Evolutionary conservation across 2,888 invertebrate genomes (phyloP), one percentile per base, ranked within the genome.

Genomic region (Erynnis tages): DNA sequence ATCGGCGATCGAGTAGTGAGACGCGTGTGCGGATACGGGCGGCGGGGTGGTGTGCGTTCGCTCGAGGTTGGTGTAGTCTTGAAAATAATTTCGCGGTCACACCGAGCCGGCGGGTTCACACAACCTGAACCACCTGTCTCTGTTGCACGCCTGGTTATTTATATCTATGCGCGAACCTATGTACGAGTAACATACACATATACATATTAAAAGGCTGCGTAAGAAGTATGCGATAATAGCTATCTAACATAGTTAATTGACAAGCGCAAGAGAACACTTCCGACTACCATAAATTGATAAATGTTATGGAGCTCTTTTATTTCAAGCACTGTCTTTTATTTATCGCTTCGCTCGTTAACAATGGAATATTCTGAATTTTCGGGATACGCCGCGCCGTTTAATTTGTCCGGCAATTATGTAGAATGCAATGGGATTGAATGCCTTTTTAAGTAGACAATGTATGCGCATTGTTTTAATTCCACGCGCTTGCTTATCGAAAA

Each of bases 1-100:
- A 83, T 70, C 65, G 60, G 71, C 73, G 73, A 55, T 58, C 63
- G 65, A 70, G 82, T 82, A 84, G 84, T 77, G 84, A 87, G 85
- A 82, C 81, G 75, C 60, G 68, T 70, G 76, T 84, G 71, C 72
- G 60, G 75, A 86, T 73, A 70, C 57, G 66, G 58, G 41, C 53
- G 10, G 46, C 56, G 44, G 57, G 52, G 57, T 59, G 60, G 67
- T 76, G 76, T 73, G 74, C 68, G 79, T 79, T 68, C 66, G 69
- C 67, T 73, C 63, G 81, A 83, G 80, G 86, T 82, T 83, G 79
- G 82, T 84, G 86, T 87, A 88, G 86, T 88, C 87, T 88, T 89
- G 88, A 89, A 89, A 88, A 89, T 89, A 82, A 89, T 89, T 89
- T 89, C 89, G 89, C 89, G 89, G 89, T 88, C 89, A 88, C 82